Conservation (phyloP, 1,140 invertebrate genomes). For the Bombyx mandarina region DNA sequence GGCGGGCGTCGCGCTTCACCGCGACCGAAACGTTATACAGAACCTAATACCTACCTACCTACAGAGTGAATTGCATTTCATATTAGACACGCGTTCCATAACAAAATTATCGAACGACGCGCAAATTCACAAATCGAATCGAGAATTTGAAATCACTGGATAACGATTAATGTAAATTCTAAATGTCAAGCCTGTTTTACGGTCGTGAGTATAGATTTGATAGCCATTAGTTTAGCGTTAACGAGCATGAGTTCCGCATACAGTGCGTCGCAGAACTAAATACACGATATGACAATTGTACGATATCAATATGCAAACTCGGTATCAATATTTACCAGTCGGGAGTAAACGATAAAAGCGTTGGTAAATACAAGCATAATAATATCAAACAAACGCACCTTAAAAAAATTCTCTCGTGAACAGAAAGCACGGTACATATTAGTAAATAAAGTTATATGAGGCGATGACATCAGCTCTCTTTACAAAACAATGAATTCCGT, state of each 20-base stretch:
- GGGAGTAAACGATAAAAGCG: not conserved
- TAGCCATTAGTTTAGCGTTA: too few species aligned
- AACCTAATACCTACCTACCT: too few species aligned
- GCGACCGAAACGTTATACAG: conserved; percentile 1
- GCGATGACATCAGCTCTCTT: not conserved
- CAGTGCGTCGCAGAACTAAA: too few species aligned
- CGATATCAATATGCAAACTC: too few species aligned
- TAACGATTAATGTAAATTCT: too few species aligned
- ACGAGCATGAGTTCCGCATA: too few species aligned
- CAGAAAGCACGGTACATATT: not conserved
- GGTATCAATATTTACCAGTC: not conserved
- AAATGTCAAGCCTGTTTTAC: too few species aligned
- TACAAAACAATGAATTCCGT: not conserved
- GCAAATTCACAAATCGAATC: too few species aligned
- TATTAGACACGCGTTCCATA: conserved; percentile 30
- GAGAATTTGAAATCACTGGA: too few species aligned
- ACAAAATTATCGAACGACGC: too few species aligned
- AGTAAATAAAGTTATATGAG: conserved; percentile 1
- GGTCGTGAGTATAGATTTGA: not conserved
- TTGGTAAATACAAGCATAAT: not conserved
- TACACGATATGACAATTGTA: too few species aligned
- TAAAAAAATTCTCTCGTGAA: conserved; percentile 1
- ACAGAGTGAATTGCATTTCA: conserved; percentile 38
- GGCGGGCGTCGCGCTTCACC: conserved; percentile 58
- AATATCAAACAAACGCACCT: not conserved